Conservation (phyloP, 2,888 invertebrate species). For the Synergus laeviventris region DNA sequence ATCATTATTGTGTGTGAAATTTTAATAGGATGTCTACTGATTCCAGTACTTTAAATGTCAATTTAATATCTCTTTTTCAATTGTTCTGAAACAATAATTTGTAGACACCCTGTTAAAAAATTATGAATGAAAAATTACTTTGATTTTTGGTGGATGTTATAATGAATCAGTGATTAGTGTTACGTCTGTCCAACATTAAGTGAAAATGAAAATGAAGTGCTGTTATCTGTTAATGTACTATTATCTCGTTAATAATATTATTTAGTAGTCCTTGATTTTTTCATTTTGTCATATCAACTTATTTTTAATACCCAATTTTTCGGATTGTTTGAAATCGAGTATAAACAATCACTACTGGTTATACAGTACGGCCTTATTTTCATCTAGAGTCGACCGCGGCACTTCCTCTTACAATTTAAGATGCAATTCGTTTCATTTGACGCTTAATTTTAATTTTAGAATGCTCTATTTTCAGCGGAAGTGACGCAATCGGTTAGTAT, state of each 20-base stretch:
- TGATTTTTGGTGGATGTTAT: background rate
- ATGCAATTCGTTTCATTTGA: background rate
- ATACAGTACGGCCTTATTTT: conserved; percentile 27
- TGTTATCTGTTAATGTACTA: conserved; percentile 22
- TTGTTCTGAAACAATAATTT: background rate
- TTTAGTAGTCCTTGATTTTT: conserved; percentile 16
- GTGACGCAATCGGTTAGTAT: conserved; percentile 6
- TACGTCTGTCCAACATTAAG: conserved; percentile 15
- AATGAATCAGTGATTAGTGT: conserved; percentile 29
- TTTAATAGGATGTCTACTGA: background rate
- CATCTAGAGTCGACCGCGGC: background rate
- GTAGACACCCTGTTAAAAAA: conserved; percentile 5
- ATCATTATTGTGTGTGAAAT: background rate
- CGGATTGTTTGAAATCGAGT: conserved; percentile 28
- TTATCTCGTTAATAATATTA: conserved; percentile 25
- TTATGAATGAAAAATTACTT: background rate
- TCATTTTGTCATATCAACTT: conserved; percentile 17
- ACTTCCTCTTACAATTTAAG: conserved; percentile 18
- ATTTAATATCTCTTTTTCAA: background rate
- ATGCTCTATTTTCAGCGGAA: conserved; percentile 16
- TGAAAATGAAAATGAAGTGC: conserved; percentile 37
- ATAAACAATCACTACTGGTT: conserved; percentile 17
- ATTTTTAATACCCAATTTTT: conserved; percentile 1
- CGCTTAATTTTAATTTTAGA: background rate
- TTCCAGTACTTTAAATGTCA: background rate